Evolutionary conservation across 2,888 invertebrate genomes (phyloP), one percentile per base, ranked within the genome.

Genomic region (Eupsilia transversa): DNA sequence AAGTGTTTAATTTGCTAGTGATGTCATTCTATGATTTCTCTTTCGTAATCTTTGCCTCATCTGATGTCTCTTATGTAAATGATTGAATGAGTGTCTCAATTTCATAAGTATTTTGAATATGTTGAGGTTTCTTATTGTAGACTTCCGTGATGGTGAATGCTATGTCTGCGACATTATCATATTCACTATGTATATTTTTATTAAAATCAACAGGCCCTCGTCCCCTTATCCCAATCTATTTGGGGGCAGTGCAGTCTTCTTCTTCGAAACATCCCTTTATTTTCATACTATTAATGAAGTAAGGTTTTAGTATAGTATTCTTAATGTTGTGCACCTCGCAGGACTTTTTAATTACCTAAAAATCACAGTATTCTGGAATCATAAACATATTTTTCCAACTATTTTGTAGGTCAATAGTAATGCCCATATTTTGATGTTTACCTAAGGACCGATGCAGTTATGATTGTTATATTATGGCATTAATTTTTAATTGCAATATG

Each of bases 61-160:
- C 56, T 61, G 20, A 74, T 52, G 27, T 41, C 14, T 64, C 30
- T 77, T 68, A 79, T 74, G 64, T 68, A 78, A 78, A 74, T 54
- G n/a, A 38, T 64, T 30, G 35, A 60, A 61, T 33, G 35, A 67
- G 35, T 61, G 33, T 56, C 54, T 61, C 46, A 56, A 54, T 63
- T 70, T 70, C 27, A 17, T 57, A 70, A 56, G 6, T 61, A 56
- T 61, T 60, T 49, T 61, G 33, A 66, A 66, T 74, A 60, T 52
- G 30, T 74, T 74, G 57, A 66, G 57, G 38, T 59, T 65, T 69
- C 41, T 6, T 33, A 14, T 23, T 56, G 6, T 30, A 14, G 6
- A 30, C 43, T 69, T 54, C 43, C 9, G 0, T 69, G 30, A 61
- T 33, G 20, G 9, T 52, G 20, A 59, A 49, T 41, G 57, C 20